Base-by-base conservation (phyloP, 1,140 invertebrate species). In the Procambarus clarkii region DNA sequence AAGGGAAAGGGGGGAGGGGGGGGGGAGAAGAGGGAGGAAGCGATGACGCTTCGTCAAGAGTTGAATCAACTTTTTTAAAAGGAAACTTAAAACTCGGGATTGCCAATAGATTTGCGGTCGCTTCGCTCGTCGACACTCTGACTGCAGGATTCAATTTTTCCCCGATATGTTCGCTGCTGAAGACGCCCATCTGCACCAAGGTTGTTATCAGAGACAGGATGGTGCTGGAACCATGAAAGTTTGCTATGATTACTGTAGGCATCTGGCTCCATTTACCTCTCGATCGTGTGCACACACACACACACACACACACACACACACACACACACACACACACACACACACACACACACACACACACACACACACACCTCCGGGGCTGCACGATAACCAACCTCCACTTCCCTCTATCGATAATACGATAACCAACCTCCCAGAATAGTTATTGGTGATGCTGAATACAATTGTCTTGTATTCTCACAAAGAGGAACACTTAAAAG, bases 81-180 rank as follows among this genome's bases (percentile, higher is more conserved):
- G n/a, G 21, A 74, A 74, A 74, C 60, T 64, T 74, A 74, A 74
- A 74, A 74, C 69, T 74, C 69, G n/a, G 24, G 69, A 74, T 34
- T 74, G 69, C 69, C 69, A 74, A 74, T 74, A 74, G 69, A 74
- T 34, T 34, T 21, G 69, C n/a, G 8, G 24, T 74, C 11, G 69
- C 8, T 74, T 74, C 24, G 24, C 69, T 74, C 15, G 24, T 34
- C 69, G n/a, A 74, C 15, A 74, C 24, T 34, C 69, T 9, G n/a
- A 74, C 7, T 74, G 69, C 24, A 34, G 8, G 69, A 44, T 34
- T 34, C 24, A 8, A 24, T 34, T 21, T 74, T 74, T 74, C 0
- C 21, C 21, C 5, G n/a, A 74, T 7, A 74, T 64, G 21, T 21
- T 11, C 60, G 15, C 13, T 5, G 60, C 60, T 64, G 60, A 15